Evolutionary conservation across 2,888 invertebrate genomes (phyloP), one percentile per base, ranked within the genome.

Genomic region (Phragmatobia fuliginosa): DNA sequence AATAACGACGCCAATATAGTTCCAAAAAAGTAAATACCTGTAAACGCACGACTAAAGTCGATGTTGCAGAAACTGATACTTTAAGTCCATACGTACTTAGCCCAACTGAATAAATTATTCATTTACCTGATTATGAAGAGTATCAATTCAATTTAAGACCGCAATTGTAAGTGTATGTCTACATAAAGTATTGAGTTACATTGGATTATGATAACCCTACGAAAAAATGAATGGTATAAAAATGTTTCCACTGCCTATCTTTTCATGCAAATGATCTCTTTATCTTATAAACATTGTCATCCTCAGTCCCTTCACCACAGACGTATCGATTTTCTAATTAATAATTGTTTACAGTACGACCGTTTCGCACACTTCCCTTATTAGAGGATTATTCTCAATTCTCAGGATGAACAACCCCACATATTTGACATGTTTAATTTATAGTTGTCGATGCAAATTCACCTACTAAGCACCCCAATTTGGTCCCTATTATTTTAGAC

Each of bases 341-440:
- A 85, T 86, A 87, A 88, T 85, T 84, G 85, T 74, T 73, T 79
- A 87, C 88, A 89, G 90, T 89, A 90, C 85, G 87, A 87, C 87
- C 86, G 87, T 86, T 88, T 85, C 79, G 71, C 77, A 77, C 77
- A 84, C 82, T 85, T 85, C 89, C 89, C 89, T 85, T 80, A 88
- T 88, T 87, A 87, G 84, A 86, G 85, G 87, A 87, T 84, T 86
- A 88, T 88, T 89, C 83, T 76, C 80, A 86, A 84, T 84, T 85
- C 83, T 81, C 76, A 83, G 87, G 89, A 88, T 87, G 78, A 86
- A 86, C 83, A 83, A 85, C 88, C 87, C 88, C 87, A 86, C 86
- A 88, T 88, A 88, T 88, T 88, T 87, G 84, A 78, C 87, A 90
- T 90, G 88, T 87, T 85, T 90, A 92, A 92, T 91, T 90, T 90